These are phyloP conservation scores for Atherinomorus stipes DNA, from an alignment of 2,113 vertebrate species.

Conservation along the genomic window DNA sequence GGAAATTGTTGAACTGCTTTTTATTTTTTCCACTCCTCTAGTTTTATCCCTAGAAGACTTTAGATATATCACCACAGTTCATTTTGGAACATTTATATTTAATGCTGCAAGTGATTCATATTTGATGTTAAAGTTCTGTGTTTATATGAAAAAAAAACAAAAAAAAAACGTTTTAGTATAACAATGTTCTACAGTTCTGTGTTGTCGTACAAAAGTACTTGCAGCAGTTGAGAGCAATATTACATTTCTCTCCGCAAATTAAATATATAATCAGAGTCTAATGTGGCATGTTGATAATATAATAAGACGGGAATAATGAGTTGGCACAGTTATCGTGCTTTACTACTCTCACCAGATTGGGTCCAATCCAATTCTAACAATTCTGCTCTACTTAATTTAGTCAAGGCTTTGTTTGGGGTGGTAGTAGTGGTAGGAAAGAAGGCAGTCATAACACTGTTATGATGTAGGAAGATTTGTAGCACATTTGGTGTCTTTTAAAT, in stretches of 20 bases:
- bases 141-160: conserved; percentile 33
- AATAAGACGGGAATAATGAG: background rate
- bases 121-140: conserved; percentile 51
- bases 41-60: conserved; percentile 24
- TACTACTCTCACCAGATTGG: background rate
- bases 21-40: background rate
- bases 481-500: too few species aligned
- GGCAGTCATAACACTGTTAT: background rate
- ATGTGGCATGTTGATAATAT: background rate
- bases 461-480: background rate
- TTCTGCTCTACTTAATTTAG: background rate
- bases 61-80: conserved; percentile 21
- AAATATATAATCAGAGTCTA: background rate
- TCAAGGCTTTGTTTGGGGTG: background rate
- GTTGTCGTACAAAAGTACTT: conserved; percentile 20
- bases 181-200: conserved; percentile 1
- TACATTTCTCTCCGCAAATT: background rate
- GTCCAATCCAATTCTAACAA: background rate
- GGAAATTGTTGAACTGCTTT: conserved; percentile 19
- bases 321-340: background rate
- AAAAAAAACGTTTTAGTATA: conserved; percentile 16
- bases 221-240: conserved; percentile 14
- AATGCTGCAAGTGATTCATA: conserved; percentile 46
- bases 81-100: conserved; percentile 42
- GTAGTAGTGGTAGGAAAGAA: background rate